Conservation (phyloP, 2,888 invertebrate species). For the Acanthosoma haemorrhoidale region DNA sequence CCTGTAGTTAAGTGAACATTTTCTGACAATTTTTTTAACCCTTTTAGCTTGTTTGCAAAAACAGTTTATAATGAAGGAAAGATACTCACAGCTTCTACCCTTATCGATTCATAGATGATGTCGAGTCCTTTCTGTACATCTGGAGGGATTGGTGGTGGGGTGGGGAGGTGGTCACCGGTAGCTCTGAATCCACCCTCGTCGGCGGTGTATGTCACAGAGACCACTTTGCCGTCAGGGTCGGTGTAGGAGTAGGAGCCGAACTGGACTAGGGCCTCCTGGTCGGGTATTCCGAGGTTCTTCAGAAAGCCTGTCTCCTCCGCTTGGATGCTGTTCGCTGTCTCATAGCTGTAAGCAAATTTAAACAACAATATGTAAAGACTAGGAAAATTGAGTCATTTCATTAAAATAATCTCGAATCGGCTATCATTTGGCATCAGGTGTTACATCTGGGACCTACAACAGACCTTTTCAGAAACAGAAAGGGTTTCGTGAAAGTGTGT, state of each 20-base stretch:
- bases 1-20: too few species aligned
- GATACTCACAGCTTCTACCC: constrained; percentile 54
- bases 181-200: constrained; percentile 60
- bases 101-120: constrained; percentile 78
- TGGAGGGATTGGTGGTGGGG: constrained; percentile 45
- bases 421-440: too few species aligned
- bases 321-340: constrained; percentile 68
- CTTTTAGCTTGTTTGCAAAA: too few species aligned
- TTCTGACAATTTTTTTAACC: too few species aligned
- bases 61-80: neutral
- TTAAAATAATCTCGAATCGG: too few species aligned
- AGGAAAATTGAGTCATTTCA: too few species aligned
- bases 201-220: constrained; percentile 59
- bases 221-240: constrained; percentile 62
- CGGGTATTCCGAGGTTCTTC: constrained; percentile 59
- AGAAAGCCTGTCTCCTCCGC: constrained; percentile 66
- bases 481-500: too few species aligned
- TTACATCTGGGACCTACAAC: too few species aligned
- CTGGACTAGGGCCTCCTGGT: constrained; percentile 62
- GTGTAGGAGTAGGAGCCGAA: constrained; percentile 66
- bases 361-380: too few species aligned
- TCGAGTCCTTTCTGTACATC: constrained; percentile 71
- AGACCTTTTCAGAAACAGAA: too few species aligned
- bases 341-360: constrained; percentile 52
- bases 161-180: constrained; percentile 45